phyloP scores from a whole-genome alignment of 2,113 vertebrate species.

The Gopherus evgoodei region DNA sequence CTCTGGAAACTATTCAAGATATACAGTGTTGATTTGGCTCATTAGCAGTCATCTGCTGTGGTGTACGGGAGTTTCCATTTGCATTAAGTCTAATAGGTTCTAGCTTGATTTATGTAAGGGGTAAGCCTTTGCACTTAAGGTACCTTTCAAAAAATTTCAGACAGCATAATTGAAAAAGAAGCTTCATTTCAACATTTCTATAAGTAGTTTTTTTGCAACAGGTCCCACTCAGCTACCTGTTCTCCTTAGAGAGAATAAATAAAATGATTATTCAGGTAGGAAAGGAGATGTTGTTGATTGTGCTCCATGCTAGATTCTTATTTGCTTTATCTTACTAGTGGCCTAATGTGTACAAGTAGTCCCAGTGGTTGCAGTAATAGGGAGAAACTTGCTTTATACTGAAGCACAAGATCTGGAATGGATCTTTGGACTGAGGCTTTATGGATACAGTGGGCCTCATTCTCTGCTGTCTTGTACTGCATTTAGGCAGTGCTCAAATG shows the following conservation, averaged over 20 bases:
- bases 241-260: not conserved
- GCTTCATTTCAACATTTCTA: not conserved
- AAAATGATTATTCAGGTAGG: not conserved
- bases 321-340: not conserved
- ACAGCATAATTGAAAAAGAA: not conserved
- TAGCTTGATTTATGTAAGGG: not conserved
- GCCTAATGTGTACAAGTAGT: not conserved
- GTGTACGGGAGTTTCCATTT: accelerated
- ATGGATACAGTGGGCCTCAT: not conserved
- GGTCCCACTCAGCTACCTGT: not conserved
- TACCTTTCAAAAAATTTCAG: accelerated
- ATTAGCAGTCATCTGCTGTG: not conserved
- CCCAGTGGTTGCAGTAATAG: not conserved
- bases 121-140: not conserved
- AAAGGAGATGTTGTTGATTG: not conserved
- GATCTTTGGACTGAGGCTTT: not conserved
- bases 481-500: not conserved
- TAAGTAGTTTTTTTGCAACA: not conserved
- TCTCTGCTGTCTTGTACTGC: not conserved
- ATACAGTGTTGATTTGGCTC: not conserved
- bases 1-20: not conserved
- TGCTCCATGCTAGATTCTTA: not conserved
- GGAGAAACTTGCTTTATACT: not conserved
- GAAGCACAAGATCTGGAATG: not conserved
- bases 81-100: not conserved